Base-by-base conservation (phyloP, 2,888 invertebrate genomes). In the Ophion obscuratus region DNA sequence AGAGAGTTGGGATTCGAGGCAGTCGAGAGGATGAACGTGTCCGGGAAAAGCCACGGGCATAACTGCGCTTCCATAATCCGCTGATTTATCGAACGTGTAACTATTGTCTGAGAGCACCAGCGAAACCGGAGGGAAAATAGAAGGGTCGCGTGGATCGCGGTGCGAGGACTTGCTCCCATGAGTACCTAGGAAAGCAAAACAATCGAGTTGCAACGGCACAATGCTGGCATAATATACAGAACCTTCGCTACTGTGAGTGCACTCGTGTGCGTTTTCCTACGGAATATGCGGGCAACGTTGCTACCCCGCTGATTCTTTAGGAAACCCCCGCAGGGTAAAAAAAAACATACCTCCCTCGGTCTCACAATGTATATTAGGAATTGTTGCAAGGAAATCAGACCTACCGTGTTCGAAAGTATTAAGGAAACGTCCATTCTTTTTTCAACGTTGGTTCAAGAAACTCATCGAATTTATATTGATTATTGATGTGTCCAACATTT, bases 51-150 rank as follows among this genome's bases (percentile, higher is more conserved):
- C 74, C 85, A 79, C 77, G 70, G 75, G 83, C 71, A 74, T 71
- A 77, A 81, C 81, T 79, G 80, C 59, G 84, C 75, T 84, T 88
- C 83, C 82, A 85, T 86, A 88, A 88, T 86, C 87, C 76, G 82
- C 66, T 87, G 89, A 89, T 89, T 89, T 89, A 89, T 89, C 81
- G 87, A 85, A 87, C 74, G 88, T 71, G 79, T 78, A 85, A 87
- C 86, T 86, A 88, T 88, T 88, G 88, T 88, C 87, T 83, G 62
- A 64, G 77, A 53, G 67, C 80, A 84, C 17, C 62, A 40, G 44
- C 61, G 44, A 61, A 59, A 61, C 78, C 77, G 68, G 44, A 64
- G 80, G 66, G 77, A 84, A 74, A 86, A 82, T 79, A 80, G 74
- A 83, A 83, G 71, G 77, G 62, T 77, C 20, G 17, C 24, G 5